phyloP scores from a whole-genome alignment of 2,797 vertebrate species.

The Echiichthys vipera region DNA sequence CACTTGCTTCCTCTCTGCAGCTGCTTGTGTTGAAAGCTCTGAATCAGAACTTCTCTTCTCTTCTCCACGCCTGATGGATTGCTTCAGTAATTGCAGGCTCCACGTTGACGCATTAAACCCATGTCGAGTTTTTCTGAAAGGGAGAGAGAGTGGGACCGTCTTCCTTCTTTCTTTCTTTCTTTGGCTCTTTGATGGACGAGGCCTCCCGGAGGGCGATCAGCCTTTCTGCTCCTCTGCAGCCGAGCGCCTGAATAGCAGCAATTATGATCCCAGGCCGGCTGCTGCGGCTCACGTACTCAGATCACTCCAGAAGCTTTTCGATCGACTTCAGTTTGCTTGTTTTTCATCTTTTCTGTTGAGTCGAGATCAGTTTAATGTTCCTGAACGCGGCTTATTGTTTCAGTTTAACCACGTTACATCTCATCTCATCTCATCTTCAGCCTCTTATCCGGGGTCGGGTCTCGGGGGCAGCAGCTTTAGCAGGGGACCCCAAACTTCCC shows the following conservation, averaged over 20 bases:
- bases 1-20: not conserved
- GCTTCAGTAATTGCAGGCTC: conserved; percentile 52
- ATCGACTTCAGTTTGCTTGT: not conserved
- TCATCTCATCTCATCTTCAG: too few relatives aligned
- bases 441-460: too few relatives aligned
- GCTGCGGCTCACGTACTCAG: too few relatives aligned
- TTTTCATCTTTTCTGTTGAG: not conserved
- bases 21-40: conserved; percentile 7
- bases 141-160: not conserved
- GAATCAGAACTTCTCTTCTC: conserved; percentile 4
- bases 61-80: conserved; percentile 28
- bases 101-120: conserved; percentile 52
- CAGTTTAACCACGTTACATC: not conserved
- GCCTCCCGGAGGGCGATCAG: conserved; percentile 29
- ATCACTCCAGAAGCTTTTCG: too few relatives aligned
- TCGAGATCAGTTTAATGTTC: not conserved
- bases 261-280: conserved; percentile 34
- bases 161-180: conserved; percentile 28
- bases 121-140: conserved; percentile 48
- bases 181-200: conserved; percentile 27
- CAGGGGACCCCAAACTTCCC: too few relatives aligned
- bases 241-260: conserved; percentile 34
- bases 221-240: conserved; percentile 49
- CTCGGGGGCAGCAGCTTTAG: too few relatives aligned
- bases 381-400: not conserved